Evolutionary conservation across 2,888 invertebrate species (phyloP), one percentile per base, ranked within the genome.

Genomic region (Schrankia costaestrigalis): DNA sequence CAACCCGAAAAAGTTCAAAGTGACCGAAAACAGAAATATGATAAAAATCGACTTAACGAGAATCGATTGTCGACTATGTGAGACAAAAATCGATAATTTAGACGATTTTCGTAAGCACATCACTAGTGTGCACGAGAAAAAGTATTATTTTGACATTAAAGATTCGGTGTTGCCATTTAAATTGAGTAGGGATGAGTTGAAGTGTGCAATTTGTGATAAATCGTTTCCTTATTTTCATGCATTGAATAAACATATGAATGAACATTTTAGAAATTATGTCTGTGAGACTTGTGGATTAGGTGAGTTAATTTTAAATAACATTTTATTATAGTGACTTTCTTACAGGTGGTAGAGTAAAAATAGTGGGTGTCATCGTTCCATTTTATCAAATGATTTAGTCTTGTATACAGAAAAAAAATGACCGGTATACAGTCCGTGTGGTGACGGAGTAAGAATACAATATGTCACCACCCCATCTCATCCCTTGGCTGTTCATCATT

Each of bases 221-320:
- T 25, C 46, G 0, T 84, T 81, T 14, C 78, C 82, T 0, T 84
- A 82, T 11, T 85, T 86, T 26, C 85, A 86, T 30, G 83, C 85
- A 0, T 37, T 86, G 12, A 85, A 86, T 32, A 82, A 78, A 3
- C 86, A 86, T 35, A 86, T 86, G 85, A 83, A 85, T 11, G 78
- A 71, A 3, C 86, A 86, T 49, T 86, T 67, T 11, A 80, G 78
- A 40, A 86, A 85, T 29, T 84, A 74, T 49, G 81, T 85, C 1
- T 86, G 84, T 14, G 84, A 86, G 23, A 79, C 78, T 0, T 84
- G 85, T 12, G 85, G 85, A 0, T 30, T 85, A 6, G 84, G 85
- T 31, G 15, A 68, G 68, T 59, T 13, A 2, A 23, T 0, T 17
- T 31, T n/a, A 17, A 11, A 3, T 30, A 32, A 3, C 13, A 11